These are phyloP conservation scores for Sebastes cheni DNA, from an alignment of 2,797 vertebrate genomes.

Conservation along the genomic window DNA sequence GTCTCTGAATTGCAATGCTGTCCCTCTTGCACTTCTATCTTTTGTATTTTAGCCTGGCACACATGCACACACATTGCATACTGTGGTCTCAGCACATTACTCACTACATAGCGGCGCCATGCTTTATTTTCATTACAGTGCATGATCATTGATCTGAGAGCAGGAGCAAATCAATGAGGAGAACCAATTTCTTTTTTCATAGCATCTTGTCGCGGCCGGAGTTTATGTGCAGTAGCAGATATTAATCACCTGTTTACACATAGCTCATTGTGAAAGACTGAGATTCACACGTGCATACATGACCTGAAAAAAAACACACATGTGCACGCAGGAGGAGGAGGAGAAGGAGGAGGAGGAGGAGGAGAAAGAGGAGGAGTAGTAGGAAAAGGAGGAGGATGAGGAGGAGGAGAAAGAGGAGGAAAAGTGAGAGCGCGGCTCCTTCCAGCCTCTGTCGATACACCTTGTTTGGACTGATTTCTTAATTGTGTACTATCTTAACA, in stretches of 20 bases:
- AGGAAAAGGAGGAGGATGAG: not conserved
- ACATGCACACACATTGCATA: not conserved
- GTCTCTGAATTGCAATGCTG: slow-evolving; percentile 2
- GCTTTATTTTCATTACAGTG: slow-evolving; percentile 39
- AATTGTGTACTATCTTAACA: slow-evolving; percentile 47
- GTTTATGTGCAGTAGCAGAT: slow-evolving; percentile 1
- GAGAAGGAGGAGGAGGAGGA: not conserved
- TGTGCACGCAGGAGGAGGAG: not conserved
- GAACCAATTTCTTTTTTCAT: slow-evolving; percentile 35
- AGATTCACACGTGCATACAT: slow-evolving; percentile 20
- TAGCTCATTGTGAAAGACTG: not conserved
- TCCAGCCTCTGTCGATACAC: slow-evolving; percentile 8
- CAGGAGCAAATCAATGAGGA: slow-evolving; percentile 51
- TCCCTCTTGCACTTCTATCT: not conserved
- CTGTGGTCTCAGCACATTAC: not conserved
- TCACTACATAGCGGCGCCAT: not conserved
- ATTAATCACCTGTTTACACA: slow-evolving; percentile 47
- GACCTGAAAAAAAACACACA: slow-evolving; percentile 28
- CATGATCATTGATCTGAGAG: slow-evolving; percentile 50
- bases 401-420: not conserved
- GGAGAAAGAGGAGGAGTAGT: not conserved
- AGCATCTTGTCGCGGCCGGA: slow-evolving; percentile 4
- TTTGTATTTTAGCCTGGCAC: not conserved
- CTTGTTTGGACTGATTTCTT: slow-evolving; percentile 38
- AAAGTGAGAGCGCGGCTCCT: not conserved